A percentile compares a stretch with the other conserved stretches of the same genome.
phyloP scores from a whole-genome alignment of 2,113 vertebrate genomes.

The Istiophorus platypterus region DNA sequence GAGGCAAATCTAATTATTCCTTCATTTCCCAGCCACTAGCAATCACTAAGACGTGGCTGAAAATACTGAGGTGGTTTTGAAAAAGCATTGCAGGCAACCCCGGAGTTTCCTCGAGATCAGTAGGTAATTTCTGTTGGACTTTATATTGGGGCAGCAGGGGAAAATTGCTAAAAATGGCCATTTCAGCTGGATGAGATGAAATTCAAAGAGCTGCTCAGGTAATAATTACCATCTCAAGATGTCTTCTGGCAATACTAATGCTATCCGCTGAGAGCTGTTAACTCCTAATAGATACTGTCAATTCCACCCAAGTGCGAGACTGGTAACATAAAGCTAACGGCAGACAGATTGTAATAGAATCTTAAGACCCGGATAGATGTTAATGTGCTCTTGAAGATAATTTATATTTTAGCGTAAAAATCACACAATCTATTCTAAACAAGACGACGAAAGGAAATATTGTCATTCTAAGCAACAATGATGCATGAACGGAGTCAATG shows the following conservation, averaged over 20 bases:
- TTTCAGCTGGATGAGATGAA: conserved; percentile 56
- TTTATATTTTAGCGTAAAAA: conserved; percentile 8
- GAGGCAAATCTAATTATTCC: conserved; percentile 54
- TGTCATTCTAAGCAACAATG: neutral
- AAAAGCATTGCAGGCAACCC: conserved; percentile 16
- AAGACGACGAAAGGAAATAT: conserved; percentile 1
- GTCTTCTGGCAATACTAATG: conserved; percentile 65
- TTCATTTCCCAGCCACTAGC: conserved; percentile 23
- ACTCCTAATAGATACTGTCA: conserved; percentile 66
- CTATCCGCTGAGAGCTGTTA: conserved; percentile 67
- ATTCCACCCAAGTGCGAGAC: conserved; percentile 64
- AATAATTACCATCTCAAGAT: conserved; percentile 68
- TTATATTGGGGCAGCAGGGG: conserved; percentile 27
- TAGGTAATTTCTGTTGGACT: conserved; percentile 46
- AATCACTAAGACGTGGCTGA: conserved; percentile 37
- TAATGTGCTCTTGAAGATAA: conserved; percentile 20
- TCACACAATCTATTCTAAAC: conserved; percentile 3
- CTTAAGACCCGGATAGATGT: conserved; percentile 1
- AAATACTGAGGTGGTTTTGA: conserved; percentile 40
- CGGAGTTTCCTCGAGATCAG: conserved; percentile 30
- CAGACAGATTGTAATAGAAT: conserved; percentile 39
- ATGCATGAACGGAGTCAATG: neutral
- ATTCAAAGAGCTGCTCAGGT: conserved; percentile 54
- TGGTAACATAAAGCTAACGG: conserved; percentile 50
- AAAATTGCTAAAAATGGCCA: conserved; percentile 52